Conservation (phyloP, 2,888 invertebrate species). For the Nysson spinosus region DNA sequence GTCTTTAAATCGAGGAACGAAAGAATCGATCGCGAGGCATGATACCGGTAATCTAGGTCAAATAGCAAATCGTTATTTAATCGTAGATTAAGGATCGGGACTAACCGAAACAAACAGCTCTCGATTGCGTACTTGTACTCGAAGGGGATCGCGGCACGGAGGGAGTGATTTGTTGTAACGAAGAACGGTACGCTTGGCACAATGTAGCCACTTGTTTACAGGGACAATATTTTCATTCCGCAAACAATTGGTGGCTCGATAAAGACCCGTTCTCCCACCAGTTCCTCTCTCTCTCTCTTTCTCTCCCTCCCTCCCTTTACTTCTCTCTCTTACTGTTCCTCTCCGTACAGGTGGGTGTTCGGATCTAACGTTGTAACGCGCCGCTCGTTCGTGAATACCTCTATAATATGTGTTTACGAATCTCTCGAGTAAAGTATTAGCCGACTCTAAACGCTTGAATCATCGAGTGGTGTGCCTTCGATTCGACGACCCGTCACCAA, state of each 20-base stretch:
- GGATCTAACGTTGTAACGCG: conserved; percentile 62
- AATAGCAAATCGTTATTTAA: conserved; percentile 65
- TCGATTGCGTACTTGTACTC: conserved; percentile 56
- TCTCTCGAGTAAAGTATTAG: conserved; percentile 64
- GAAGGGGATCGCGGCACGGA: conserved; percentile 32
- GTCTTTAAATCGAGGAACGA: conserved; percentile 10
- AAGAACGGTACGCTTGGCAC: conserved; percentile 54
- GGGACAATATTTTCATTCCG: conserved; percentile 77
- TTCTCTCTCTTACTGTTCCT: no score
- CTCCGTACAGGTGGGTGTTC: conserved; percentile 64
- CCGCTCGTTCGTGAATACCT: conserved; percentile 48
- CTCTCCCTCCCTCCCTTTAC: no score
- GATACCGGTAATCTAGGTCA: conserved; percentile 61
- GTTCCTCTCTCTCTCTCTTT: no score
- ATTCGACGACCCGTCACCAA: conserved; percentile 44
- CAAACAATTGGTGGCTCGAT: conserved; percentile 76
- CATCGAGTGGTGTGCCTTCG: conserved; percentile 61
- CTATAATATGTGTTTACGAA: conserved; percentile 61
- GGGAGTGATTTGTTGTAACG: conserved; percentile 63
- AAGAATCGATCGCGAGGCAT: conserved; percentile 42
- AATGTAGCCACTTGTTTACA: conserved; percentile 73
- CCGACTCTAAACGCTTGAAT: conserved; percentile 59
- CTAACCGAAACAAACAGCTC: conserved; percentile 58
- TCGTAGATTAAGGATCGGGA: conserved; percentile 61
- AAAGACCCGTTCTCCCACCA: conserved; percentile 73